Conservation (phyloP, 2,113 vertebrate genomes). For the Cyanoramphus novaezelandiae region DNA sequence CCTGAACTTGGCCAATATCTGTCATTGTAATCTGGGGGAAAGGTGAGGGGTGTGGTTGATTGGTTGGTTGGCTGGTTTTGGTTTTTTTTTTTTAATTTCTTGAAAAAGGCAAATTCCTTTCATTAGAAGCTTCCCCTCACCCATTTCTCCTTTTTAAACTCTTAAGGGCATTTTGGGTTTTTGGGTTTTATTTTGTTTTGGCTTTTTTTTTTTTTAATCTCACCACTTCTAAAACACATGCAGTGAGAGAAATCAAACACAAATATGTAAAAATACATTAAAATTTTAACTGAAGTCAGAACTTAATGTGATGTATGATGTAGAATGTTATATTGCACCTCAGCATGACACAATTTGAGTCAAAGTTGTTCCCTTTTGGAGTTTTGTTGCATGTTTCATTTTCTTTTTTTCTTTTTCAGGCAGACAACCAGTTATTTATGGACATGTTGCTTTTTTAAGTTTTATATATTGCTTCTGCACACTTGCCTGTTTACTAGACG, state of each 20-base stretch:
- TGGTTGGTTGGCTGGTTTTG: rapidly evolving
- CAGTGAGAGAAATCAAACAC: background rate
- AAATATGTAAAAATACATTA: background rate
- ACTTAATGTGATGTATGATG: background rate
- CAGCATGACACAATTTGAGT: background rate
- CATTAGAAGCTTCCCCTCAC: background rate
- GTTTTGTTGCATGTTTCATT: background rate
- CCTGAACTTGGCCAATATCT: background rate
- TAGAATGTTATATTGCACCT: background rate
- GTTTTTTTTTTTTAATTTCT: background rate
- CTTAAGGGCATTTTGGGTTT: background rate
- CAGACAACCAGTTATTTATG: constrained; percentile 21
- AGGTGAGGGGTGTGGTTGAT: background rate
- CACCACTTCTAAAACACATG: background rate
- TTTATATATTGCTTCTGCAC: background rate
- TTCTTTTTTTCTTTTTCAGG: background rate
- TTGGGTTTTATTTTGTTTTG: background rate
- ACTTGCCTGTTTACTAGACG: constrained; percentile 52
- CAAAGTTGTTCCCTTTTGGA: background rate
- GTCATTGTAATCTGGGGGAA: background rate
- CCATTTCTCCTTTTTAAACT: background rate
- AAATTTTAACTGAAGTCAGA: background rate
- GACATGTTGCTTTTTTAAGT: background rate
- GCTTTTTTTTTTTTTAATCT: background rate
- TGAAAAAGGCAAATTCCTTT: background rate